Conservation (phyloP, 2,113 vertebrate genomes). For the Heliornis fulica region DNA sequence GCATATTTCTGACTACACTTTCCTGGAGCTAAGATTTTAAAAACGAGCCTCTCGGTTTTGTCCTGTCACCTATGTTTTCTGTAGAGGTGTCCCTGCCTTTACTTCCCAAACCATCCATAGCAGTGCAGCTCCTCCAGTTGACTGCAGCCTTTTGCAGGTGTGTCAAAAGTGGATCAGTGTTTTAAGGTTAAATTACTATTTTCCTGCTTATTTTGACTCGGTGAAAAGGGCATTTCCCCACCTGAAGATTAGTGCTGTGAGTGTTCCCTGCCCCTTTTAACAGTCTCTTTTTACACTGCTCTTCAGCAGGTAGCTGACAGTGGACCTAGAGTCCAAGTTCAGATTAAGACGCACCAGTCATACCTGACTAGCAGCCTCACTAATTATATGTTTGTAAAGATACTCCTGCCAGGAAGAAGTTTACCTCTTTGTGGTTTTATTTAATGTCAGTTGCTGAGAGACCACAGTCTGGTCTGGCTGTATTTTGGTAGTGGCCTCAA, state of each 20-base stretch:
- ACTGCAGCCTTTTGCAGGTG: background rate
- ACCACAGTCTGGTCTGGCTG: background rate
- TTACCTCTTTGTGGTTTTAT: background rate
- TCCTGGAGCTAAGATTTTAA: slow-evolving; percentile 5
- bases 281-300: background rate
- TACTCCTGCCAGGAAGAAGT: background rate
- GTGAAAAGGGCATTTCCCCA: background rate
- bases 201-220: background rate
- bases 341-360: background rate
- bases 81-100: background rate
- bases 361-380: background rate
- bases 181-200: background rate
- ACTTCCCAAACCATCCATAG: background rate
- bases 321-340: background rate
- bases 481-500: background rate
- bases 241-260: background rate
- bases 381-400: background rate
- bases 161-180: background rate
- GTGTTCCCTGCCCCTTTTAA: background rate
- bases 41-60: background rate
- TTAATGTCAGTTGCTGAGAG: background rate
- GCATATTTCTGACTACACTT: background rate
- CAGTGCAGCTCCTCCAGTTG: background rate
- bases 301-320: background rate
- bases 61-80: background rate